phyloP scores from a whole-genome alignment of 2,888 invertebrate genomes.

The Lepas anatifera region DNA sequence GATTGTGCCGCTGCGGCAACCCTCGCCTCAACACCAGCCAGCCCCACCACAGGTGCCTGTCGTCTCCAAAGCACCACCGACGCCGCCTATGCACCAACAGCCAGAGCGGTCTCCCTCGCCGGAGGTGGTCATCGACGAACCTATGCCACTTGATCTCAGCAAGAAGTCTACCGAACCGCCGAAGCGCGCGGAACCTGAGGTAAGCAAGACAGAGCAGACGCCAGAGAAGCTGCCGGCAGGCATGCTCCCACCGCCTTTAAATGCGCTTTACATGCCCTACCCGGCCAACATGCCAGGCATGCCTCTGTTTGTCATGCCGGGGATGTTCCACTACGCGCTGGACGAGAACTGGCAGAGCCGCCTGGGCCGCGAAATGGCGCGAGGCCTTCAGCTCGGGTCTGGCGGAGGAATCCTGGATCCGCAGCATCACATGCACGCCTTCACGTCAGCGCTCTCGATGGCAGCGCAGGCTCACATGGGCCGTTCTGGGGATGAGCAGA shows the following conservation, averaged over 20 bases:
- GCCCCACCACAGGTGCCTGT: no score
- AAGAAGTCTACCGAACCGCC: slow-evolving; percentile 47
- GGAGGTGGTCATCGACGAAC: slow-evolving; percentile 18
- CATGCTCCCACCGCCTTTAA: neutral
- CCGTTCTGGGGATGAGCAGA: slow-evolving; percentile 11
- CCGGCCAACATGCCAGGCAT: neutral
- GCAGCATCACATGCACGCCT: neutral
- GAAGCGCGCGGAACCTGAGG: no score
- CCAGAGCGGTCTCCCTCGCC: slow-evolving; percentile 15
- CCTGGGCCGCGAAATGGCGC: neutral
- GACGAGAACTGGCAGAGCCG: neutral
- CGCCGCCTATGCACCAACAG: slow-evolving; percentile 8
- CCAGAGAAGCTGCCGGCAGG: neutral
- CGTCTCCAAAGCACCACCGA: no score
- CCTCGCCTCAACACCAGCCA: slow-evolving; percentile 7
- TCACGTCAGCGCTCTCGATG: neutral
- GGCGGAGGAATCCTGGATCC: neutral
- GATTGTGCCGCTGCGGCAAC: neutral
- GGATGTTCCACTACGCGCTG: neutral
- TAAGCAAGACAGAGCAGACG: no score
- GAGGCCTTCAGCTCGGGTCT: neutral
- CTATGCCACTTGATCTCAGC: slow-evolving; percentile 54
- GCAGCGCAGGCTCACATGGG: neutral
- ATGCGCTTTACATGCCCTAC: neutral
- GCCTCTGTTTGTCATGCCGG: slow-evolving; percentile 5